These are phyloP conservation scores for Sympetrum striolatum DNA, from an alignment of 2,888 invertebrate genomes.

Conservation along the genomic window DNA sequence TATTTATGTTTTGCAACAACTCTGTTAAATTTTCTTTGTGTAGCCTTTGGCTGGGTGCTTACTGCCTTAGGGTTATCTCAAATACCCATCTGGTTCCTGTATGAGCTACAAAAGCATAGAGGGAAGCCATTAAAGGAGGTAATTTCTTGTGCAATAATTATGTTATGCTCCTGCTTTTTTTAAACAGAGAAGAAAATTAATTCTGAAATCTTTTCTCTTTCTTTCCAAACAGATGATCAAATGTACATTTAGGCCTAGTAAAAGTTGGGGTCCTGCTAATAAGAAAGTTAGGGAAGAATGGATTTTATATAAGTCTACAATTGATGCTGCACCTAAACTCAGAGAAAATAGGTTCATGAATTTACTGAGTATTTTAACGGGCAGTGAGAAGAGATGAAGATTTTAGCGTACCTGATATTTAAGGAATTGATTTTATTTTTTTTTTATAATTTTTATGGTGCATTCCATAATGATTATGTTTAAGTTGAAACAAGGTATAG, in stretches of 20 bases:
- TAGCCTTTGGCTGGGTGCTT: conserved; percentile 63
- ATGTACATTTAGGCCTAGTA: not conserved
- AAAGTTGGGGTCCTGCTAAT: conserved; percentile 20
- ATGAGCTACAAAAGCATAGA: conserved; percentile 54
- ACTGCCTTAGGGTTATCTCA: conserved; percentile 62
- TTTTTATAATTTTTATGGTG: too few relatives aligned
- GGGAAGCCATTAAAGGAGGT: conserved; percentile 54
- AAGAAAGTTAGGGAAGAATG: conserved; percentile 28
- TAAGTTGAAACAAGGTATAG: too few relatives aligned
- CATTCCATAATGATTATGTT: too few relatives aligned
- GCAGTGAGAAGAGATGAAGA: conserved; percentile 6
- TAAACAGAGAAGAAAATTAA: not conserved
- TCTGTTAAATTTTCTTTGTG: conserved; percentile 47
- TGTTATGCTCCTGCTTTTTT: too few relatives aligned
- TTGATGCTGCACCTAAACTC: not conserved
- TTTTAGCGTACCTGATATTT: not conserved
- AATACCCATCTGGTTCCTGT: conserved; percentile 62
- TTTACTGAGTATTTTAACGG: not conserved
- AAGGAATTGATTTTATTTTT: too few relatives aligned
- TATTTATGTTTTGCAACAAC: too few relatives aligned
- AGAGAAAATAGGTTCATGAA: not conserved
- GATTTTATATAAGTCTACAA: not conserved
- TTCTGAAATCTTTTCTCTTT: not conserved
- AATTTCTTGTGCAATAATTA: not conserved
- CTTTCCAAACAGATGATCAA: conserved; percentile 37